phyloP scores from a whole-genome alignment of 2,113 vertebrate species.

The Prietella phreatophila region DNA sequence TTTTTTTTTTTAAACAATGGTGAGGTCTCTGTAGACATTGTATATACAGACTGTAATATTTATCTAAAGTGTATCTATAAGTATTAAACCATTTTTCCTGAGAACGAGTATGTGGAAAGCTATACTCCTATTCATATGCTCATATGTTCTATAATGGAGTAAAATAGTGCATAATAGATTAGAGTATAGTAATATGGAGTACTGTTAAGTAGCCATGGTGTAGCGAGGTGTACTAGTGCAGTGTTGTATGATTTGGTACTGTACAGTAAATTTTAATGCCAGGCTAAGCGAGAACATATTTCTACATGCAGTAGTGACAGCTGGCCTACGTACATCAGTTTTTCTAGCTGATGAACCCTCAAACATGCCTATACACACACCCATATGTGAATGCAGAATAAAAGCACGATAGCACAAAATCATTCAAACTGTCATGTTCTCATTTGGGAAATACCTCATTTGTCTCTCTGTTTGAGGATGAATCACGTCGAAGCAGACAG shows the following conservation, averaged over 20 bases:
- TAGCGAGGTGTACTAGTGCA: not conserved
- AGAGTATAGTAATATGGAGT: not conserved
- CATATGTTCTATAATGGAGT: not conserved
- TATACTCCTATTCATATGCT: not conserved
- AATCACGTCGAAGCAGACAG: not conserved
- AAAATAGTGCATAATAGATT: not conserved
- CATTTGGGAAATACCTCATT: not conserved
- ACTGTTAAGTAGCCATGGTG: not conserved
- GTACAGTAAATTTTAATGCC: not conserved
- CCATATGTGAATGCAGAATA: not conserved
- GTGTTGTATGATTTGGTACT: not conserved
- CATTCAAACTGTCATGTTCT: slow-evolving; percentile 2
- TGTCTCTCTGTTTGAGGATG: not conserved
- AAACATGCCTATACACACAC: slow-evolving; percentile 5
- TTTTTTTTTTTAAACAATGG: not conserved
- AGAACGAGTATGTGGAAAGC: not conserved
- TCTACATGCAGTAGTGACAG: slow-evolving; percentile 28
- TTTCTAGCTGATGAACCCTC: slow-evolving; percentile 24
- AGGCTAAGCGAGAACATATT: slow-evolving; percentile 31
- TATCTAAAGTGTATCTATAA: not conserved
- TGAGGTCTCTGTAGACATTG: not conserved
- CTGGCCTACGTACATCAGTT: slow-evolving; percentile 6
- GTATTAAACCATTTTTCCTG: not conserved
- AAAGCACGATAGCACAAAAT: not conserved
- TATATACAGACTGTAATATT: not conserved